Base-by-base conservation (phyloP, 1,140 invertebrate genomes). In the Drosophila arizonae region DNA sequence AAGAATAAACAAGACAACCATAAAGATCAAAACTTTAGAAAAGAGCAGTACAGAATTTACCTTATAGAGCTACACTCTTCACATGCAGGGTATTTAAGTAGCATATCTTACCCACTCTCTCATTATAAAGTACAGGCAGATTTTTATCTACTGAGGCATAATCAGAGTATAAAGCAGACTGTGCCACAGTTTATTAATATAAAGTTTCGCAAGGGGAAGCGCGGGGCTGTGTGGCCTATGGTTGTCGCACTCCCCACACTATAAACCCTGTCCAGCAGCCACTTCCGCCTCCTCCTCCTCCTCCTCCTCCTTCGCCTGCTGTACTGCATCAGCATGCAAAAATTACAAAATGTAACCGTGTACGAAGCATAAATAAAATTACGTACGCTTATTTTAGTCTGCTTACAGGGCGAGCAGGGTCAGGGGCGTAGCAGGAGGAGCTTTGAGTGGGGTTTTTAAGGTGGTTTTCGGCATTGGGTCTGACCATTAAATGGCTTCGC, bases 311-410 rank as follows among this genome's bases (percentile, higher is more conserved):
- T n/a, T 5, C 41, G 10, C 33, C 8, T 21, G n/a, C 45, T 6
- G 8, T 17, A 17, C 81, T 75, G 82, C 82, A 82, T 66, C 79
- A 74, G 78, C 63, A 76, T 77, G 72, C 84, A 87, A 87, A 88
- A 88, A 88, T 88, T 84, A 88, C 84, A 88, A 86, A 82, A 90
- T 87, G 87, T 90, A 70, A 77, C 77, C 87, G 73, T 90, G 87
- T 80, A 43, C 87, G 67, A 77, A 81, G 79, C 82, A 91, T 91
- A 91, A 91, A 91, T 91, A 91, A 91, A 91, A 91, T 91, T 91
- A 91, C 90, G 90, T 82, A 91, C 90, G 90, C 90, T 91, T 91
- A 91, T 91, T 91, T 91, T 91, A 87, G 85, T 89, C 84, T 88
- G 84, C 84, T 88, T 88, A 88, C 84, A 89, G 79, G 50, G 56